phyloP scores from a whole-genome alignment of 64 coral and sea anemone species.

The Platygyra sinensis region DNA sequence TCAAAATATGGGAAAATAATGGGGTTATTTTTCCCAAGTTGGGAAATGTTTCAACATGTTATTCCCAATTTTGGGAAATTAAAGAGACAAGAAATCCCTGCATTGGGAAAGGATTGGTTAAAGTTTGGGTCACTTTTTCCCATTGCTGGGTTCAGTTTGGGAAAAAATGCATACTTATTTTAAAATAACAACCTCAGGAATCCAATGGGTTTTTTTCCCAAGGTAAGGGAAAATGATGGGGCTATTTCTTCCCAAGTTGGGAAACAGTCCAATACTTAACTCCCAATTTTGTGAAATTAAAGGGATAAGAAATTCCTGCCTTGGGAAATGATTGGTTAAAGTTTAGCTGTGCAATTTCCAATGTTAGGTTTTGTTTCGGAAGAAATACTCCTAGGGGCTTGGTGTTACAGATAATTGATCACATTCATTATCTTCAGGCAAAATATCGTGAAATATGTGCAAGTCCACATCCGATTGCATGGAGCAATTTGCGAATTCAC shows the following conservation, averaged over 20 bases:
- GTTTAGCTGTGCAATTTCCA: too few relatives aligned
- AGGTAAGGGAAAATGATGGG: neutral
- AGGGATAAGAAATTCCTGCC: too few relatives aligned
- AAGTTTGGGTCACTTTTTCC: neutral
- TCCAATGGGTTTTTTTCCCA: neutral
- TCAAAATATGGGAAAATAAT: slow-evolving; percentile 17
- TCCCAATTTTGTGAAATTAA: neutral
- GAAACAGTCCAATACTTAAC: neutral
- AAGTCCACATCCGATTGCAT: too few relatives aligned
- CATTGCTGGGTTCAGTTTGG: neutral
- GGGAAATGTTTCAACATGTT: neutral
- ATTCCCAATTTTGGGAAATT: neutral
- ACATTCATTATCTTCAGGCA: too few relatives aligned
- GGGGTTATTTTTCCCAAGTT: slow-evolving; percentile 20
- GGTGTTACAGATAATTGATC: too few relatives aligned
- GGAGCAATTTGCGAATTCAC: too few relatives aligned
- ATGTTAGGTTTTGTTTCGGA: too few relatives aligned
- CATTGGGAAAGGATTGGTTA: neutral
- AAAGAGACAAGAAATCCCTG: neutral
- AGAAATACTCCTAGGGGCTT: too few relatives aligned
- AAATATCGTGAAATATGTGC: too few relatives aligned
- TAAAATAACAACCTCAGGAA: neutral
- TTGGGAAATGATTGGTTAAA: too few relatives aligned
- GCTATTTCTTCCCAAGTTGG: neutral
- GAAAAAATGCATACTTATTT: neutral